Conservation (phyloP, 2,113 vertebrate species). For the Hippocampus abdominalis region DNA sequence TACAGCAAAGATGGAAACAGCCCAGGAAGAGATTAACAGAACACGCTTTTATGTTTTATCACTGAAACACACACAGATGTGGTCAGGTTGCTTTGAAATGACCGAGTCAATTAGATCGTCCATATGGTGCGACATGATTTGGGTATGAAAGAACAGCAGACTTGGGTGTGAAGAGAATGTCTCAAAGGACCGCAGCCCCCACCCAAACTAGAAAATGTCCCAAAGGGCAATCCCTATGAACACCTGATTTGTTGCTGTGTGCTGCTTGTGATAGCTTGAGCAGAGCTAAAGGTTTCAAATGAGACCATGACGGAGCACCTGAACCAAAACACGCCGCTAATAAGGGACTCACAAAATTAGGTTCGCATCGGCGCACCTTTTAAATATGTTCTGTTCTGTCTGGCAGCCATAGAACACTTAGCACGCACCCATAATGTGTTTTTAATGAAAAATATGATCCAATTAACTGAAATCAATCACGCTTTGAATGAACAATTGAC, state of each 20-base stretch:
- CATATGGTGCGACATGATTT: conserved; percentile 71
- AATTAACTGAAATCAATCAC: not conserved
- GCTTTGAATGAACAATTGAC: not conserved
- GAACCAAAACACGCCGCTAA: conserved; percentile 31
- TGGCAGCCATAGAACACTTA: conserved; percentile 19
- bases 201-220: conserved; percentile 37
- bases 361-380: conserved; percentile 15
- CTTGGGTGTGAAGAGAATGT: conserved; percentile 44
- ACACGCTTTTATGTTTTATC: conserved; percentile 78
- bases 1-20: conserved; percentile 42
- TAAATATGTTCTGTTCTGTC: conserved; percentile 13
- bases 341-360: conserved; percentile 55
- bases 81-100: conserved; percentile 65
- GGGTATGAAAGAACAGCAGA: conserved; percentile 60
- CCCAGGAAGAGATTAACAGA: conserved; percentile 65
- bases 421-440: not conserved
- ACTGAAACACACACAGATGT: conserved; percentile 58
- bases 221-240: conserved; percentile 59
- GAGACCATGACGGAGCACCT: conserved; percentile 52
- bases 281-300: conserved; percentile 31
- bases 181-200: conserved; percentile 58
- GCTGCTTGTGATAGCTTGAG: conserved; percentile 46
- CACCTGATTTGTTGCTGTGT: conserved; percentile 52
- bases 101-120: conserved; percentile 71
- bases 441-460: not conserved